These are phyloP conservation scores for Actenoides lindsayi DNA, from an alignment of 2,113 vertebrate species.

Conservation along the genomic window DNA sequence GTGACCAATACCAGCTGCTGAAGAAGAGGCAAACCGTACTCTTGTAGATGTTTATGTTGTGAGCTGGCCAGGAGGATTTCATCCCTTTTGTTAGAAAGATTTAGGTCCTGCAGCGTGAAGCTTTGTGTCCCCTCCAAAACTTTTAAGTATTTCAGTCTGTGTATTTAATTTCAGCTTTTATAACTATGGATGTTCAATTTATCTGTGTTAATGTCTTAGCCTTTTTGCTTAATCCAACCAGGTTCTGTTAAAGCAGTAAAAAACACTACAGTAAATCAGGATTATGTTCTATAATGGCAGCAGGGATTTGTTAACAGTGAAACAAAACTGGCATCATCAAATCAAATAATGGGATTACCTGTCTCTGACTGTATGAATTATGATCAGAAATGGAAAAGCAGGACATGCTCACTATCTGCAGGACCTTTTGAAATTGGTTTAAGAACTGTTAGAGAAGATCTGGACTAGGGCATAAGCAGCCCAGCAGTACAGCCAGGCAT, in stretches of 20 bases:
- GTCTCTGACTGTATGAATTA: slow-evolving; percentile 40
- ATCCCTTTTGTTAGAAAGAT: slow-evolving; percentile 6
- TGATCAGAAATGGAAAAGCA: slow-evolving; percentile 37
- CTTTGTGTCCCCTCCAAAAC: slow-evolving; percentile 9
- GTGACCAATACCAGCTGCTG: slow-evolving; percentile 28
- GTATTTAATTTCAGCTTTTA: slow-evolving; percentile 52
- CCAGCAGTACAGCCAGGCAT: background rate
- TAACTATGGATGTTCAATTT: slow-evolving; percentile 28
- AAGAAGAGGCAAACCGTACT: background rate
- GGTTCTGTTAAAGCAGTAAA: slow-evolving; percentile 50
- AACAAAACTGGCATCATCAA: slow-evolving; percentile 24
- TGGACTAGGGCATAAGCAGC: background rate
- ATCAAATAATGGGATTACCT: slow-evolving; percentile 44
- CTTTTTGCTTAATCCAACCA: slow-evolving; percentile 51
- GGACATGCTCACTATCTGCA: background rate
- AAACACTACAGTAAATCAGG: slow-evolving; percentile 45
- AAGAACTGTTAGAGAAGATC: background rate
- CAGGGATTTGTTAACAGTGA: slow-evolving; percentile 23
- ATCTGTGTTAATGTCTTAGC: background rate
- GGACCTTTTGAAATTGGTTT: slow-evolving; percentile 24
- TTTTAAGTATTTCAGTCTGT: slow-evolving; percentile 41
- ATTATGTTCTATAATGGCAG: slow-evolving; percentile 36
- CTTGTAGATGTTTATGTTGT: slow-evolving; percentile 10
- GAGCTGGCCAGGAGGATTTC: slow-evolving; percentile 7
- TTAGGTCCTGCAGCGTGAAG: slow-evolving; percentile 20